Evolutionary conservation across 2,888 invertebrate species (phyloP).

Genomic region (Parnassius mnemosyne): DNA sequence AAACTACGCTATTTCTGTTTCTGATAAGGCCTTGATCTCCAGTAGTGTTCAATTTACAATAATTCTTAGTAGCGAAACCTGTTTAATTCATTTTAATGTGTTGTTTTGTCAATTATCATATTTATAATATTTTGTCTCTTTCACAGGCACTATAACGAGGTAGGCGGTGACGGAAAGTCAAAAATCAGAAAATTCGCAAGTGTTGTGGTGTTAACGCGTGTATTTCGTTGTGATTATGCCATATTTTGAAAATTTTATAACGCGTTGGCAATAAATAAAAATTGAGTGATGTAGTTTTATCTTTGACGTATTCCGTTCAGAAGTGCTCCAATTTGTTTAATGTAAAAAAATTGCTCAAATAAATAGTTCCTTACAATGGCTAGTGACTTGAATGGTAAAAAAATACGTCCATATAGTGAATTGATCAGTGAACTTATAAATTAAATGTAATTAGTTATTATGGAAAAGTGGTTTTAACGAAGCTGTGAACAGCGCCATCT

Average conservation of each 20-base stretch:
- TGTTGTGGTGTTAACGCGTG: slow-evolving; percentile 38
- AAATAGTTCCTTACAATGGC: slow-evolving; percentile 60
- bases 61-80: slow-evolving; percentile 39
- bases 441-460: slow-evolving; percentile 31
- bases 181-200: slow-evolving; percentile 40
- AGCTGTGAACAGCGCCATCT: slow-evolving; percentile 55
- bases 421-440: slow-evolving; percentile 46
- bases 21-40: slow-evolving; percentile 24
- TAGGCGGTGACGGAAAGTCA: slow-evolving; percentile 32
- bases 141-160: slow-evolving; percentile 53
- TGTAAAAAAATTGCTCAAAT: slow-evolving; percentile 31
- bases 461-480: slow-evolving; percentile 35
- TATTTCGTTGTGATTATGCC: slow-evolving; percentile 36
- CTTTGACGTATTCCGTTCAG: slow-evolving; percentile 37
- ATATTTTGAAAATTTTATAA: slow-evolving; percentile 28
- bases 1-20: too few species aligned
- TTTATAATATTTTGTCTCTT: slow-evolving; percentile 50
- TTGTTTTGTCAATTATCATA: slow-evolving; percentile 57
- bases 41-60: slow-evolving; percentile 28
- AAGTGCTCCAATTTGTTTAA: slow-evolving; percentile 38
- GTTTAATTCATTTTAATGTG: slow-evolving; percentile 41
- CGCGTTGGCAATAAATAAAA: neutral
- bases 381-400: slow-evolving; percentile 47
- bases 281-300: slow-evolving; percentile 28
- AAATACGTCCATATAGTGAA: slow-evolving; percentile 58